Evolutionary conservation across 2,888 invertebrate species (phyloP), one percentile per base, ranked within the genome.

Genomic region (Eurois occulta): DNA sequence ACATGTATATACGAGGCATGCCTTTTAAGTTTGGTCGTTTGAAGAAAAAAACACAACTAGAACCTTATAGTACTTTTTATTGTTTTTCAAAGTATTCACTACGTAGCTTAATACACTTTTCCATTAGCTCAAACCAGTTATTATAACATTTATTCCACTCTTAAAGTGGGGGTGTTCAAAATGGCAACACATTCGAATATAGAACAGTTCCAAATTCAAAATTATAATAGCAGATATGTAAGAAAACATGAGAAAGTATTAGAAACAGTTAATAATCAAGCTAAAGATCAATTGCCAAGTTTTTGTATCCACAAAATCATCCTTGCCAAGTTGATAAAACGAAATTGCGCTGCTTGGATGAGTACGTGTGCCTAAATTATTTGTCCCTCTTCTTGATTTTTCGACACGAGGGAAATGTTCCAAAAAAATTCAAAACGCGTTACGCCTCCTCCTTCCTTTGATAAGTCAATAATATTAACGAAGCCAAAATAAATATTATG

Each of bases 401-500:
- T 21, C n/a, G 58, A 8, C 24, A 46, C 4, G 55, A 78, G 18
- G 55, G 1, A 65, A 38, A 58, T 28, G 16, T 21, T 35, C 16
- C 4, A 52, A 48, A 70, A 46, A 66, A 24, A 2, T 32, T 8
- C 18, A 18, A 11, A 6, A 10, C 4, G 0, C 32, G 16, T 48
- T 60, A n/a, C 24, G 32, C 1, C 3, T 8, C 38, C 41, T 65
- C 13, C 24, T 48, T 67, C 6, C 2, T 41, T 18, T 35, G 24
- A 28, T 60, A 48, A 58, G 32, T 48, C 41, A 11, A 52, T 52
- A 79, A 66, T 52, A 43, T 60, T 48, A 60, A 79, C 7, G 21
- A 67, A 66, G 24, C 2, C 13, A 43, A 7, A 35, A 10, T 43
- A 8, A 60, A 32, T 52, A 24, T 72, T 35, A 21, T 72, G n/a